These are phyloP conservation scores for Patiria miniata DNA, from an alignment of 35 echinoderm and acorn worm genomes.

Conservation along the genomic window DNA sequence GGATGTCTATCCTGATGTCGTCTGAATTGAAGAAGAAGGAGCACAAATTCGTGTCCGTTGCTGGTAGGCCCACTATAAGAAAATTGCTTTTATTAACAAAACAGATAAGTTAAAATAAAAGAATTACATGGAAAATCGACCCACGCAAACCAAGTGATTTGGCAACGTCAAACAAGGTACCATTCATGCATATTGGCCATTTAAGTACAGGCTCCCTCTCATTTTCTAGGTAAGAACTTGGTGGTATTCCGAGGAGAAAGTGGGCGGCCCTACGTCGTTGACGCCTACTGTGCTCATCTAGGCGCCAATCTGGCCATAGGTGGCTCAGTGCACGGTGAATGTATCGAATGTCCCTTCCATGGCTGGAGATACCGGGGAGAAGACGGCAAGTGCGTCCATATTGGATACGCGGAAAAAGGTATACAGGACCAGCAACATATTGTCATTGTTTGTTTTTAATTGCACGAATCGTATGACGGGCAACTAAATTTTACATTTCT, in stretches of 20 bases:
- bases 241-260: constrained; percentile 74
- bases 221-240: constrained; percentile 70
- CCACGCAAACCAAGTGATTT: too few species aligned
- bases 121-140: too few species aligned
- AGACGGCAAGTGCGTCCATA: constrained; percentile 76
- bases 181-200: too few species aligned
- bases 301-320: constrained; percentile 94
- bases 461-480: too few species aligned
- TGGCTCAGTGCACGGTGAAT: constrained; percentile 79
- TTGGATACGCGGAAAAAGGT: constrained; percentile 83
- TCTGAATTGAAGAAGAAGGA: constrained; percentile 54
- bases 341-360: constrained; percentile 92
- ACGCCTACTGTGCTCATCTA: constrained; percentile 96
- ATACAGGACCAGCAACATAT: too few species aligned
- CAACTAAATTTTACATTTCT: too few species aligned
- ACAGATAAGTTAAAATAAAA: too few species aligned
- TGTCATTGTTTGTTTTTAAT: too few species aligned
- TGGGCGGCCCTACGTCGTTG: constrained; percentile 72
- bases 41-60: constrained; percentile 19
- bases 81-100: too few species aligned
- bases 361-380: constrained; percentile 81
- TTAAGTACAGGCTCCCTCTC: too few species aligned
- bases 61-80: background rate
- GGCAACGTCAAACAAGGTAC: too few species aligned
- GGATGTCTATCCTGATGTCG: constrained; percentile 60